phyloP scores from a whole-genome alignment of 2,797 vertebrate species.

The Sebastes steindachneri region DNA sequence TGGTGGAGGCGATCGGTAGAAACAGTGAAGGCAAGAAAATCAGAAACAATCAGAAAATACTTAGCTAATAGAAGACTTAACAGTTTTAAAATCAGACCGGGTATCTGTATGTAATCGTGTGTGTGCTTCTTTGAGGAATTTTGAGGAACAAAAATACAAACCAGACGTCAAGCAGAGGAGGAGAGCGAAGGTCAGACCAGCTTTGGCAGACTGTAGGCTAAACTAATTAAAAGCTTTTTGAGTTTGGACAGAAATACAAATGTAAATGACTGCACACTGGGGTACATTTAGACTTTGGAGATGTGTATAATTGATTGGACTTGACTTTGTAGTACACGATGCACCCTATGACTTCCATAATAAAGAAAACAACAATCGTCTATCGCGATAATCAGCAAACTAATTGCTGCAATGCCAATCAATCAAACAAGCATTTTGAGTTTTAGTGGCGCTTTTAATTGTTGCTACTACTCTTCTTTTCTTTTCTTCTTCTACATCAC shows the following conservation, averaged over 20 bases:
- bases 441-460: background rate
- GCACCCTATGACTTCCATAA: conserved; percentile 32
- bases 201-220: conserved; percentile 54
- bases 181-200: conserved; percentile 55
- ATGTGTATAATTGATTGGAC: conserved; percentile 51
- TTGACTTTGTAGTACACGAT: conserved; percentile 29
- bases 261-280: conserved; percentile 57
- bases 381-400: conserved; percentile 8
- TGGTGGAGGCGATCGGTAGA: conserved; percentile 20
- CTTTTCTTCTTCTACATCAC: background rate
- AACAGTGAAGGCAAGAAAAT: background rate
- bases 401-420: background rate
- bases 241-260: conserved; percentile 60
- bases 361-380: conserved; percentile 7
- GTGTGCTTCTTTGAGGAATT: conserved; percentile 27
- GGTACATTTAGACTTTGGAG: conserved; percentile 50
- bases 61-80: background rate
- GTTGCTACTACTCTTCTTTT: background rate
- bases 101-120: background rate
- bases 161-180: conserved; percentile 58
- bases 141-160: conserved; percentile 40
- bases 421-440: background rate
- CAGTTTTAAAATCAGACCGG: background rate
- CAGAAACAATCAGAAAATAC: background rate
- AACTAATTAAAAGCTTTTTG: conserved; percentile 72